A percentile compares a stretch with the other conserved stretches of the same genome.
Evolutionary conservation across 2,113 vertebrate genomes (phyloP).

Genomic region (Pomatorhinus ruficollis): DNA sequence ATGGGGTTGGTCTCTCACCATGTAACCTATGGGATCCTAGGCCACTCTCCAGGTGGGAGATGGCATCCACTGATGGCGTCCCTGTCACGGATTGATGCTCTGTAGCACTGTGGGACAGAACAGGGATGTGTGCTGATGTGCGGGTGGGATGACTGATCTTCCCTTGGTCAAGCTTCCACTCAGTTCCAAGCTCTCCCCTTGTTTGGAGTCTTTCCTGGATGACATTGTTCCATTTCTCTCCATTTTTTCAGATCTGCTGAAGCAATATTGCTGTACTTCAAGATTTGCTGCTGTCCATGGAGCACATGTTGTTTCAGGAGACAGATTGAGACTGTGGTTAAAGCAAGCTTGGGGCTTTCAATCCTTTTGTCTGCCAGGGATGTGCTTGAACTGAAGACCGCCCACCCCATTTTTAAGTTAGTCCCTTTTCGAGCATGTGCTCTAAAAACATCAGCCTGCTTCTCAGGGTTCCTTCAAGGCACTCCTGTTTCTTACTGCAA

Average conservation of each 20-base stretch:
- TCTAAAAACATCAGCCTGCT: neutral
- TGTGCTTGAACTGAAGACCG: neutral
- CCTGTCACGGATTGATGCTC: accelerated
- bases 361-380: neutral
- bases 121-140: neutral
- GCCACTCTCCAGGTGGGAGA: neutral
- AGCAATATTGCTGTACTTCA: neutral
- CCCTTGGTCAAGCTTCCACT: neutral
- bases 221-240: neutral
- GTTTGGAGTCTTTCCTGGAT: neutral
- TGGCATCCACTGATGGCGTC: neutral
- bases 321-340: neutral
- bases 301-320: neutral
- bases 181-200: neutral
- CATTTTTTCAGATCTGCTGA: neutral
- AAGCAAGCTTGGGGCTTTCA: neutral
- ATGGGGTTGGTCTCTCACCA: accelerated
- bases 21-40: neutral
- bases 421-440: neutral
- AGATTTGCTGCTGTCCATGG: neutral
- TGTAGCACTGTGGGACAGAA: neutral
- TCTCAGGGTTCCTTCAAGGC: neutral
- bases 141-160: neutral
- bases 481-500: neutral
- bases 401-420: neutral